These are phyloP conservation scores for Lobophora halterata DNA, from an alignment of 2,888 invertebrate species.

Conservation along the genomic window DNA sequence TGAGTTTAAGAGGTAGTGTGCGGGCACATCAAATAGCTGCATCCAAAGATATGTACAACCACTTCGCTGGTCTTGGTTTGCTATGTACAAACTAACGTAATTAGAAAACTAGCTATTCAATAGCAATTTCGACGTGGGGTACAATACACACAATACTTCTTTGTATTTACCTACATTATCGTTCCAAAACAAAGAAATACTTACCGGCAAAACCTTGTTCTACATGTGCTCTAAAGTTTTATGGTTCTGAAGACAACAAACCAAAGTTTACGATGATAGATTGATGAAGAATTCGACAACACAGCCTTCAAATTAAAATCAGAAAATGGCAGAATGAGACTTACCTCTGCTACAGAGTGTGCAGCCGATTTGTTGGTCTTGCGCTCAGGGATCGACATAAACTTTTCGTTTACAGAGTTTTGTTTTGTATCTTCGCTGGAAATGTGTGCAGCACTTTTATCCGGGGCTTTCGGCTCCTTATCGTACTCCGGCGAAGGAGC, in stretches of 20 bases:
- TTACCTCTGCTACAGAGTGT: constrained; percentile 70
- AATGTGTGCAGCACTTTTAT: constrained; percentile 79
- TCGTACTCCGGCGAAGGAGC: constrained; percentile 89
- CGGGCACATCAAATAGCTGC: too few species aligned
- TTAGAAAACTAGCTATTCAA: too few species aligned
- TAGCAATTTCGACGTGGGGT: constrained; percentile 5
- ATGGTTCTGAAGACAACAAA: constrained; percentile 4
- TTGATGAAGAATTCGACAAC: constrained; percentile 26
- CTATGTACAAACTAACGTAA: too few species aligned
- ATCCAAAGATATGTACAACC: too few species aligned
- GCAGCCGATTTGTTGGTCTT: constrained; percentile 55
- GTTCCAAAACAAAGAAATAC: neutral
- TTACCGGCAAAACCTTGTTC: constrained; percentile 5
- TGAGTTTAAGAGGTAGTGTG: too few species aligned
- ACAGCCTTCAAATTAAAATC: constrained; percentile 42
- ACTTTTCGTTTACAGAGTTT: constrained; percentile 62
- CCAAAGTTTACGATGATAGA: constrained; percentile 4
- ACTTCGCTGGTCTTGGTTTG: too few species aligned
- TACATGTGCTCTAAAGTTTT: constrained; percentile 5
- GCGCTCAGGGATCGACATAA: too few species aligned
- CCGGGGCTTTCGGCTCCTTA: constrained; percentile 88
- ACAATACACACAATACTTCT: neutral
- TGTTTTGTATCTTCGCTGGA: constrained; percentile 74
- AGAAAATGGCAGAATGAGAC: constrained; percentile 61
- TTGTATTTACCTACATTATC: neutral